These are phyloP conservation scores for Thereva nobilitata DNA, from an alignment of 2,888 invertebrate species.

Conservation along the genomic window DNA sequence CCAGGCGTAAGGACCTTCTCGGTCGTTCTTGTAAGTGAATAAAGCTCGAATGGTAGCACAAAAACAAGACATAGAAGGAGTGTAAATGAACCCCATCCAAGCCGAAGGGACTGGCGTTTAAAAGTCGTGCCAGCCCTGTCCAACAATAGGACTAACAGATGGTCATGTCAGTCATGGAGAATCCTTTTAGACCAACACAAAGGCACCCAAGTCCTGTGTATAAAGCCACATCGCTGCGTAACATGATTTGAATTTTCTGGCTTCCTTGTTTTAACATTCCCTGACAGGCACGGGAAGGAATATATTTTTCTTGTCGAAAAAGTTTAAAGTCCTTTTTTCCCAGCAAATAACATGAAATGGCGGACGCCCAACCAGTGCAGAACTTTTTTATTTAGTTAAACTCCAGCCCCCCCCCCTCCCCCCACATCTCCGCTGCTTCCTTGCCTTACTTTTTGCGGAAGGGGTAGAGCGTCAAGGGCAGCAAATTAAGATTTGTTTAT, in stretches of 20 bases:
- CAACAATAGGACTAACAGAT: slow-evolving; percentile 3
- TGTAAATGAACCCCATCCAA: slow-evolving; percentile 5
- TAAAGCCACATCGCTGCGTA: no score
- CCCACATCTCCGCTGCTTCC: no score
- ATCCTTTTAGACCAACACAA: not conserved
- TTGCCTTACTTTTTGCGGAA: no score
- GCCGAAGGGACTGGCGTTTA: not conserved
- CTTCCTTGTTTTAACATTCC: no score
- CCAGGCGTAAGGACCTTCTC: slow-evolving; percentile 14
- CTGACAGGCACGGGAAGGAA: no score
- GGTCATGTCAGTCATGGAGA: not conserved
- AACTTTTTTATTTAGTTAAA: no score
- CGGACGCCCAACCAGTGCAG: no score
- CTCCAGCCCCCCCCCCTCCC: no score
- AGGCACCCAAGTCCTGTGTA: not conserved
- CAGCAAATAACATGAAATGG: no score
- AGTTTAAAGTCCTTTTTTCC: no score
- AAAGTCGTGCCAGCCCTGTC: not conserved
- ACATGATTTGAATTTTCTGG: no score
- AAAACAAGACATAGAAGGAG: not conserved
- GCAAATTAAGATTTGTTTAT: slow-evolving; percentile 27
- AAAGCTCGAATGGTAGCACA: not conserved
- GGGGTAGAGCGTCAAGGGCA: not conserved
- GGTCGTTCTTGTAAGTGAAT: slow-evolving; percentile 4
- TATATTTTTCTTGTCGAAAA: no score